phyloP scores from a whole-genome alignment of 2,113 vertebrate species.

The Apodemus sylvaticus region DNA sequence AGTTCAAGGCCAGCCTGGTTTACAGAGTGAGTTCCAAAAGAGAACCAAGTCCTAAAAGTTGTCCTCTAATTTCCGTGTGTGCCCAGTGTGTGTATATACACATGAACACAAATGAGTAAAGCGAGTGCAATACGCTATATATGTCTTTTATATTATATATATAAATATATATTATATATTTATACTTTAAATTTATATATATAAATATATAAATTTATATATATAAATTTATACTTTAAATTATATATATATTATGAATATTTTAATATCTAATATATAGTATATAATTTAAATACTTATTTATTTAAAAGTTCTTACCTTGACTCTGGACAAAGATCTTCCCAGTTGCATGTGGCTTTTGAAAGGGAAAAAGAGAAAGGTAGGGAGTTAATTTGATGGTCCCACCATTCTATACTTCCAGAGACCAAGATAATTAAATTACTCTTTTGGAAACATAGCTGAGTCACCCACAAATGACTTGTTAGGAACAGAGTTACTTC shows the following conservation, averaged over 20 bases:
- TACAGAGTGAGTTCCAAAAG: not conserved
- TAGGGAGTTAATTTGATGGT: conserved; percentile 19
- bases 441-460: not conserved
- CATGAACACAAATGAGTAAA: not conserved
- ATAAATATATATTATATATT: too few relatives aligned
- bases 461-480: not conserved
- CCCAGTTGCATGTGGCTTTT: conserved; percentile 88
- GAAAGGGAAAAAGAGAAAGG: conserved; percentile 44
- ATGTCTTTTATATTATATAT: not conserved
- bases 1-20: not conserved
- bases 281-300: not conserved
- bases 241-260: too few relatives aligned
- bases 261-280: too few relatives aligned
- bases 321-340: conserved; percentile 94
- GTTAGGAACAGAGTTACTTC: not conserved
- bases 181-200: too few relatives aligned
- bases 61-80: not conserved
- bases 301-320: conserved; percentile 87
- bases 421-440: not conserved
- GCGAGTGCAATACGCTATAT: not conserved
- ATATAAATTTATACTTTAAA: not conserved
- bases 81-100: not conserved
- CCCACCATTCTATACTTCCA: not conserved
- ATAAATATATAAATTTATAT: too few relatives aligned
- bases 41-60: not conserved